Conservation (phyloP, 2,113 vertebrate species). For the Oceanodroma tethys region DNA sequence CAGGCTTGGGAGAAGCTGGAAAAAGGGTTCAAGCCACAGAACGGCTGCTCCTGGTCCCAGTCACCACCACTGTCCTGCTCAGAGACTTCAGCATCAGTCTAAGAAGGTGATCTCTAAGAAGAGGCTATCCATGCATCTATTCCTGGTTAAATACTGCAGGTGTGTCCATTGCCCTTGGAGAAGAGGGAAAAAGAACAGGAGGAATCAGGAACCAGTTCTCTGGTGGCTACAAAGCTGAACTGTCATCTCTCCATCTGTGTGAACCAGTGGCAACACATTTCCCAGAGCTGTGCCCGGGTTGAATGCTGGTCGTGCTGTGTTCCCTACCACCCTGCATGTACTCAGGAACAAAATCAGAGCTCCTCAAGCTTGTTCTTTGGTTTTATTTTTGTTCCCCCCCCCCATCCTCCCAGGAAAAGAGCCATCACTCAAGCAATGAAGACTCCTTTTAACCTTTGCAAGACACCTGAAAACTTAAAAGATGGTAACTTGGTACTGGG, state of each 20-base stretch:
- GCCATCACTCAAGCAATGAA: background rate
- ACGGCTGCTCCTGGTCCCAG: background rate
- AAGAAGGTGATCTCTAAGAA: background rate
- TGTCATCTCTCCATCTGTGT: background rate
- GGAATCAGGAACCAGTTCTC: background rate
- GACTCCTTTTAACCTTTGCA: background rate
- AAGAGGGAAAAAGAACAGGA: background rate
- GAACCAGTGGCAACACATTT: background rate
- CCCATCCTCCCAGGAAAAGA: background rate
- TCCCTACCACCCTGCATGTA: background rate
- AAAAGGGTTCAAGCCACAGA: background rate
- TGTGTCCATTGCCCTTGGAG: background rate
- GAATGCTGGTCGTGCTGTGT: background rate
- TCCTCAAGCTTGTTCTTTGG: background rate
- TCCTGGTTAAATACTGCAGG: background rate
- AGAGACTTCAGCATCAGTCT: background rate
- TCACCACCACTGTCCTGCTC: background rate
- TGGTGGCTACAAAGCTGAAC: background rate
- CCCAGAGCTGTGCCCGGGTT: rapidly evolving
- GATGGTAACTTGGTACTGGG: background rate
- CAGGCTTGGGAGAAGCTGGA: background rate
- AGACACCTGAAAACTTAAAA: background rate
- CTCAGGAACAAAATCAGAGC: background rate
- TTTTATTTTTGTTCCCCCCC: background rate
- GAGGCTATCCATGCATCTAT: background rate